Evolutionary conservation across 2,888 invertebrate genomes (phyloP).

Genomic region (Chloroclysta siterata): DNA sequence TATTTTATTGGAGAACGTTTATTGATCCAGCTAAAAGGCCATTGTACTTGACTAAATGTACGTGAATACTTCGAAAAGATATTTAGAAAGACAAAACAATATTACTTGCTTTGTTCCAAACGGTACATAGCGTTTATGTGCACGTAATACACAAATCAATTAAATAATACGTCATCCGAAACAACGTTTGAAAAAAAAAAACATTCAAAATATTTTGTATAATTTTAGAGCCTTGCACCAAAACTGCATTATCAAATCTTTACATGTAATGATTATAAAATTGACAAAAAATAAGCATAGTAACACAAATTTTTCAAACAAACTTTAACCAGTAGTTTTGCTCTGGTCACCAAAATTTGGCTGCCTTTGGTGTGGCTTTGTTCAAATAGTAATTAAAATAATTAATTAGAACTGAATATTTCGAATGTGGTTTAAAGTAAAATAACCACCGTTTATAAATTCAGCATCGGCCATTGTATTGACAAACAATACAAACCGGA

Average conservation of each 20-base stretch:
- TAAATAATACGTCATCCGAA: no score
- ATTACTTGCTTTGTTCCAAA: background rate
- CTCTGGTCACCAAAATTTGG: background rate
- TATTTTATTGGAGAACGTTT: conserved; percentile 40
- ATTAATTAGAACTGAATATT: conserved; percentile 2
- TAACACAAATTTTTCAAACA: no score
- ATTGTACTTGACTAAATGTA: background rate
- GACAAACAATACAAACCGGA: conserved; percentile 11
- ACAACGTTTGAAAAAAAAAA: no score
- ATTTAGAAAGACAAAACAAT: background rate
- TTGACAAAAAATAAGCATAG: no score
- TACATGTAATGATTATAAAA: no score
- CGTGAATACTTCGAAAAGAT: background rate
- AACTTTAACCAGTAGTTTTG: background rate
- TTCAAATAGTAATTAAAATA: conserved; percentile 6
- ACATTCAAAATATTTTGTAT: no score
- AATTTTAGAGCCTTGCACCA: no score
- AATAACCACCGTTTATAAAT: conserved; percentile 17
- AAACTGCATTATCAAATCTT: no score
- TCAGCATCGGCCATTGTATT: conserved; percentile 17
- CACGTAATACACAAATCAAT: no score
- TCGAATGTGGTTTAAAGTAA: background rate
- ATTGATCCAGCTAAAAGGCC: conserved; percentile 19
- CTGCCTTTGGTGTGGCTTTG: conserved; percentile 1
- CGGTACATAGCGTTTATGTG: background rate